Evolutionary conservation across 2,113 vertebrate species (phyloP), one percentile per base, ranked within the genome.

Genomic region (Archocentrus centrarchus): DNA sequence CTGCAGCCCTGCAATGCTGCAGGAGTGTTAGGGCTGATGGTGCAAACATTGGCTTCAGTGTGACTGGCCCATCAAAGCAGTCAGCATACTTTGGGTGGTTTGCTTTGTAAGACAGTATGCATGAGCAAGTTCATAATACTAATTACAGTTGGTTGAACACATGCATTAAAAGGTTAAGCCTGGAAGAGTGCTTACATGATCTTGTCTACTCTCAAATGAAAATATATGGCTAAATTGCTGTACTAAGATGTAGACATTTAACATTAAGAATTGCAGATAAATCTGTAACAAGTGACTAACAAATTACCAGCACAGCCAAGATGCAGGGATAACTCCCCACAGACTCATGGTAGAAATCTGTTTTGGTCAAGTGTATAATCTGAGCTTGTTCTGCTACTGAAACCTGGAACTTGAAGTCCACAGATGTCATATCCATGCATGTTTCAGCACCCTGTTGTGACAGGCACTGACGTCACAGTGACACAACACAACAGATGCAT

Each of bases 401-500:
- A 73, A 53, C 47, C 27, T 55, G 35, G 39, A 79, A 81, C 22
- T 30, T 8, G 37, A 81, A 76, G 63, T 76, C 53, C 62, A 83
- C 80, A 59, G 78, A 87, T 77, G 81, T 39, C 70, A 87, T 85
- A 82, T 87, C 66, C 4, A 22, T 59, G 73, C 15, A 77, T 24
- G 27, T 77, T 87, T 85, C 62, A 79, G 87, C 84, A 87, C 75
- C 77, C 81, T 90, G 44, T 68, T 86, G 93, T 87, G 92, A 92
- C 90, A 91, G 92, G 86, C 91, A 91, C 88, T 60, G 83, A 87
- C 83, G 77, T 88, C 88, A 91, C 80, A 79, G 82, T 86, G 89
- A 91, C 79, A 90, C 85, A 80, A 84, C 15, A 80, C 82, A 89
- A 91, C 88, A 83, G 90, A 93, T 93, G 94, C 83, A 90, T 91